These are phyloP conservation scores for Hymenopus coronatus DNA, from an alignment of 2,888 invertebrate genomes.

Conservation along the genomic window DNA sequence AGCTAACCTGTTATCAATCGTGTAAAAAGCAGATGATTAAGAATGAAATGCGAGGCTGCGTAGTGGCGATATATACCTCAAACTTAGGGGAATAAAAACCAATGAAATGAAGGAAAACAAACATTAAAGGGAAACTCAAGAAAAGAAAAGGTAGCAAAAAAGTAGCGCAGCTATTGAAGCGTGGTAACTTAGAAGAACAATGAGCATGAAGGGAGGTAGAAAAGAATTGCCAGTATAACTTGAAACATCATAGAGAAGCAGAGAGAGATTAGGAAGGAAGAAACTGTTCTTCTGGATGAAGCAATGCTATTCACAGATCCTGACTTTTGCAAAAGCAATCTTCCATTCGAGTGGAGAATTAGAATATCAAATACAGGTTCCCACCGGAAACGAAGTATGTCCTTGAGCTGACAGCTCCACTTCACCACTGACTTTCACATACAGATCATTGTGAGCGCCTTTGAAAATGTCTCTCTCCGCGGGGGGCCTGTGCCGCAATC, in stretches of 20 bases:
- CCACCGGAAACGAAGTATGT: not conserved
- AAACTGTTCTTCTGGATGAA: not conserved
- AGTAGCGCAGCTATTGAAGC: not conserved
- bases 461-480: not conserved
- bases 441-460: not conserved
- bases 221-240: not conserved
- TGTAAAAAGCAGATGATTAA: too few species aligned
- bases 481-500: not conserved
- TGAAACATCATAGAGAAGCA: not conserved
- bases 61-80: too few species aligned
- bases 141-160: not conserved
- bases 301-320: not conserved
- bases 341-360: slow-evolving; percentile 21
- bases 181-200: not conserved
- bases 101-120: too few species aligned
- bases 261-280: not conserved
- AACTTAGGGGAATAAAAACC: too few species aligned
- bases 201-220: not conserved
- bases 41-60: too few species aligned
- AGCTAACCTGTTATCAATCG: too few species aligned
- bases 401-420: slow-evolving; percentile 7
- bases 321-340: slow-evolving; percentile 30
- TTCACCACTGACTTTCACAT: not conserved
- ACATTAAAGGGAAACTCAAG: too few species aligned
- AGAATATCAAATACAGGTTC: not conserved